These are phyloP conservation scores for Hartigia nigra DNA, from an alignment of 2,888 invertebrate species.

Conservation along the genomic window DNA sequence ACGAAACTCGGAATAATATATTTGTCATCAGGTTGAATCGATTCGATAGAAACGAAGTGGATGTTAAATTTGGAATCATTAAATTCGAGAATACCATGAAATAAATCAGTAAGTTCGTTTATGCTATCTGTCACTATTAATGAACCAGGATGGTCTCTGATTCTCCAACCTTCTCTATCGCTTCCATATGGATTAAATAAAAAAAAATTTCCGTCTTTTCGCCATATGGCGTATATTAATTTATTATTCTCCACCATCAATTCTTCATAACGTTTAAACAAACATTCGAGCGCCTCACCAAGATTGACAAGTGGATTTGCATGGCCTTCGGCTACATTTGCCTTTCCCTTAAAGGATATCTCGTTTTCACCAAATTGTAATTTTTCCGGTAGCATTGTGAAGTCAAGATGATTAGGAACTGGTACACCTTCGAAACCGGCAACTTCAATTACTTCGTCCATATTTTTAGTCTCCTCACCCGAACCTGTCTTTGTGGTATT, in stretches of 20 bases:
- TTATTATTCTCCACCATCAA: constrained; percentile 53
- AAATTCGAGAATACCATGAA: constrained; percentile 53
- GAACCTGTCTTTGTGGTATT: constrained; percentile 22
- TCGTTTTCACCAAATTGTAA: constrained; percentile 44
- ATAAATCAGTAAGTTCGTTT: constrained; percentile 46
- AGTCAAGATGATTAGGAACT: constrained; percentile 43
- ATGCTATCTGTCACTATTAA: constrained; percentile 47
- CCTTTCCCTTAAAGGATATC: constrained; percentile 40
- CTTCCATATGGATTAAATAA: constrained; percentile 60
- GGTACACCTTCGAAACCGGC: constrained; percentile 26
- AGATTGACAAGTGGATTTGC: constrained; percentile 55
- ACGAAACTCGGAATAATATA: constrained; percentile 28
- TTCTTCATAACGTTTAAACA: constrained; percentile 48
- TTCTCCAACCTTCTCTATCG: constrained; percentile 52
- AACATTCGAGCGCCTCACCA: constrained; percentile 55
- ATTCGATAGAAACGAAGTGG: constrained; percentile 47
- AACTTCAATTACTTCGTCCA: constrained; percentile 11
- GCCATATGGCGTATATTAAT: constrained; percentile 55
- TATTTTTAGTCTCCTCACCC: constrained; percentile 15
- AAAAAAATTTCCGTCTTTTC: constrained; percentile 39
- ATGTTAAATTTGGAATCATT: constrained; percentile 48
- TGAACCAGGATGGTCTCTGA: constrained; percentile 42
- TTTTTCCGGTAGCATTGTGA: constrained; percentile 49
- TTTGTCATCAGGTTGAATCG: constrained; percentile 44
- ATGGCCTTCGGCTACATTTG: constrained; percentile 44